phyloP scores from a whole-genome alignment of 2,113 vertebrate genomes.

The Albula goreensis region DNA sequence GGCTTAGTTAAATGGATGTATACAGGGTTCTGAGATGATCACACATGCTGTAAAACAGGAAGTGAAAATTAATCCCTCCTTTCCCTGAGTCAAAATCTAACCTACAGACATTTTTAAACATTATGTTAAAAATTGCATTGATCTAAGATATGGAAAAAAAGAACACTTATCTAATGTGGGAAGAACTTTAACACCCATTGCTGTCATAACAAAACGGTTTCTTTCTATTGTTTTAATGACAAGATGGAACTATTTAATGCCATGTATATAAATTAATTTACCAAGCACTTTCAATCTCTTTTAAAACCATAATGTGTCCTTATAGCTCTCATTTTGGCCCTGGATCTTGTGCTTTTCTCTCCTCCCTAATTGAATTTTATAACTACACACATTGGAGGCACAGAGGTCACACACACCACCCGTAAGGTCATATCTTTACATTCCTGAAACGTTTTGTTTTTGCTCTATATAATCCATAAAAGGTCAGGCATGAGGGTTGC shows the following conservation, averaged over 20 bases:
- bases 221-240: too few relatives aligned
- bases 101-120: too few relatives aligned
- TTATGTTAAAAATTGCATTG: too few relatives aligned
- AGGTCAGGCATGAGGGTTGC: neutral
- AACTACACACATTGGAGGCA: neutral
- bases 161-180: neutral
- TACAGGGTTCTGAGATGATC: neutral
- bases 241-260: neutral
- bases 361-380: neutral
- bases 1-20: neutral
- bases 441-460: neutral
- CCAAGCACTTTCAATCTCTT: neutral
- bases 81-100: too few relatives aligned
- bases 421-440: neutral
- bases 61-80: too few relatives aligned
- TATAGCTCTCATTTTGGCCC: neutral
- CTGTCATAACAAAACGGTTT: neutral
- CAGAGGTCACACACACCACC: neutral
- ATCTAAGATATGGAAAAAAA: too few relatives aligned
- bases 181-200: neutral
- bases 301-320: neutral
- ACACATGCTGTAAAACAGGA: too few relatives aligned
- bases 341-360: neutral
- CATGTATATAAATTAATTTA: neutral
- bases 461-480: slow-evolving; percentile 1